Percentiles rank a stretch among this genome's conserved stretches.
These are phyloP conservation scores for Apodemia duryi DNA, from an alignment of 2,888 invertebrate species.

Conservation along the genomic window DNA sequence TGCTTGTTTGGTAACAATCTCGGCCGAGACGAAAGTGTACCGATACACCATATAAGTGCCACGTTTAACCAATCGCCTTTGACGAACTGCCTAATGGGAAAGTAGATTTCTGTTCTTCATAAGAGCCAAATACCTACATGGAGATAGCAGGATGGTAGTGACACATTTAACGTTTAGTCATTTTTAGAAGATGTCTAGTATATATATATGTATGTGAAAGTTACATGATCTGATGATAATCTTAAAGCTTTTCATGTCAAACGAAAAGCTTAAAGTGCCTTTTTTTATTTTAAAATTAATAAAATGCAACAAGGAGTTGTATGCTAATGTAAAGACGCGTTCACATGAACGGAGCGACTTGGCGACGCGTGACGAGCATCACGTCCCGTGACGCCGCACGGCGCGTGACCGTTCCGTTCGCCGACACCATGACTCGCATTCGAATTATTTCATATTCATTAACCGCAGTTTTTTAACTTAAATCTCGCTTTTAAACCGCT, in stretches of 20 bases:
- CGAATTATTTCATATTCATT: constrained; percentile 51
- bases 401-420: constrained; percentile 72
- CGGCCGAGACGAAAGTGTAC: too few relatives aligned
- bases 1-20: too few relatives aligned
- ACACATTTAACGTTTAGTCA: too few relatives aligned
- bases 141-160: too few relatives aligned
- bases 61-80: too few relatives aligned
- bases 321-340: constrained; percentile 63
- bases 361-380: constrained; percentile 49
- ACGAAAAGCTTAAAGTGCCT: neutral
- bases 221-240: too few relatives aligned
- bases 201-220: too few relatives aligned
- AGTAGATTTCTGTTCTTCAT: too few relatives aligned
- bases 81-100: too few relatives aligned
- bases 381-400: constrained; percentile 33
- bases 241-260: neutral
- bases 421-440: constrained; percentile 63
- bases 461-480: constrained; percentile 51
- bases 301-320: constrained; percentile 25
- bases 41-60: too few relatives aligned
- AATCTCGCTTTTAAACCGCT: constrained; percentile 67
- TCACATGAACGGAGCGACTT: constrained; percentile 48
- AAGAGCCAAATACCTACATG: too few relatives aligned
- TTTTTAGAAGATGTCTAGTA: too few relatives aligned
- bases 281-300: constrained; percentile 1